phyloP scores from a whole-genome alignment of 2,113 vertebrate species.

The Corydoras maculifer region DNA sequence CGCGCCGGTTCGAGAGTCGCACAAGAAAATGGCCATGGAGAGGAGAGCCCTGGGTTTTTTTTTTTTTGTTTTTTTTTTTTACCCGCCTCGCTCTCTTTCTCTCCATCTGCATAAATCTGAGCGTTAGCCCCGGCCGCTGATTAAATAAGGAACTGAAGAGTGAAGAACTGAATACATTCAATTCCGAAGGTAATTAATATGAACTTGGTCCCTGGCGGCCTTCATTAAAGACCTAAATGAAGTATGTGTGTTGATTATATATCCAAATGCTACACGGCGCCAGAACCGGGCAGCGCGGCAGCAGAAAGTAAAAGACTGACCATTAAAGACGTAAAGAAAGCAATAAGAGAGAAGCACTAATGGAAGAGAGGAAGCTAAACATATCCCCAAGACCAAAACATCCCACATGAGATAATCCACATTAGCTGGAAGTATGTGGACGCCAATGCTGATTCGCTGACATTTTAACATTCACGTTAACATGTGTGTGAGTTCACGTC shows the following conservation, averaged over 20 bases:
- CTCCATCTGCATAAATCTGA: slow-evolving; percentile 16
- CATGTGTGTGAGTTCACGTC: no score
- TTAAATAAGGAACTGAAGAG: slow-evolving; percentile 28
- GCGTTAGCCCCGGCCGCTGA: slow-evolving; percentile 1
- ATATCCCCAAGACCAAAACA: no score
- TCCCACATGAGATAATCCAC: no score
- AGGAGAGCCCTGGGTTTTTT: not conserved
- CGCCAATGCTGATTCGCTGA: no score
- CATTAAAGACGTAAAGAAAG: not conserved
- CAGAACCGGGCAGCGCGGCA: not conserved
- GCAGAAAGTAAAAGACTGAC: slow-evolving; percentile 11
- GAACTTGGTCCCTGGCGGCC: slow-evolving; percentile 4
- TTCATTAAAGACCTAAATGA: slow-evolving; percentile 34
- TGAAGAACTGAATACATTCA: slow-evolving; percentile 24
- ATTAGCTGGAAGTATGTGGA: no score
- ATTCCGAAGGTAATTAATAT: slow-evolving; percentile 35
- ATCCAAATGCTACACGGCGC: not conserved
- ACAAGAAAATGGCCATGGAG: not conserved
- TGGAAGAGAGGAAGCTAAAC: not conserved
- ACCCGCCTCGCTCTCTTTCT: not conserved
- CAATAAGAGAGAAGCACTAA: not conserved
- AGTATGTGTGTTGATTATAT: slow-evolving; percentile 29
- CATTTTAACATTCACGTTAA: no score
- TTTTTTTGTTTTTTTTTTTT: not conserved
- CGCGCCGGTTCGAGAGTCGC: not conserved